Base-by-base conservation (phyloP, 2,797 vertebrate species). In the Nothura maculosa region DNA sequence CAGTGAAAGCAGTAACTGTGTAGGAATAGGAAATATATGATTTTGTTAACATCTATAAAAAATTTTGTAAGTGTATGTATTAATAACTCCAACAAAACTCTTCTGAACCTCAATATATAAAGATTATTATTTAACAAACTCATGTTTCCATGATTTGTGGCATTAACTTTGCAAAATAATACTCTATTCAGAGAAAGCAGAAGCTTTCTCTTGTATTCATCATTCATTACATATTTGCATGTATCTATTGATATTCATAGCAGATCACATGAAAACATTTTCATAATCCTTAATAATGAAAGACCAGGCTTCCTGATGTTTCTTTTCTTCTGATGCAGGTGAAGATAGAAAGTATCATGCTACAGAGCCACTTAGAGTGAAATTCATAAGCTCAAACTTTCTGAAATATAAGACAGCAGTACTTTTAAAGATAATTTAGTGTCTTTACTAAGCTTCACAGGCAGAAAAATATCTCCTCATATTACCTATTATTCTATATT, bases 261-360 rank as follows among this genome's bases (percentile, higher is more conserved):
- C 13, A 87, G 85, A 86, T 85, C 32, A 72, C 43, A 87, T 24
- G 1, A 92, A 85, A 70, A n/a, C 0, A 52, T 90, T 85, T 50
- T 75, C 36, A 75, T 80, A 92, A 77, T 90, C 48, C 81, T 58
- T 92, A 84, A 75, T 90, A 92, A 75, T 62, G 62, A 79, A 19
- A 62, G 73, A 75, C 48, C 18, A 52, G 12, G 27, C 50, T 85
- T 20, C 43, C 76, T 80, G 64, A 61, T 80, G 28, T 50, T 89
- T 67, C 30, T 58, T 17, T 80, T 77, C 54, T 58, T 87, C 55
- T 75, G 40, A 76, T 89, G 52, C 43, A 79, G 70, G 45, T 85
- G 36, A 92, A 87, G 66, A 84, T 77, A 43, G 7, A 61, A 34
- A 10, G 12, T 75, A 77, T 57, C 76, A 54, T 42, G 28, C 45